Conservation (phyloP, 30 jellyfish, hydroid and myxozoan species). For the Turritopsis dohrnii region DNA sequence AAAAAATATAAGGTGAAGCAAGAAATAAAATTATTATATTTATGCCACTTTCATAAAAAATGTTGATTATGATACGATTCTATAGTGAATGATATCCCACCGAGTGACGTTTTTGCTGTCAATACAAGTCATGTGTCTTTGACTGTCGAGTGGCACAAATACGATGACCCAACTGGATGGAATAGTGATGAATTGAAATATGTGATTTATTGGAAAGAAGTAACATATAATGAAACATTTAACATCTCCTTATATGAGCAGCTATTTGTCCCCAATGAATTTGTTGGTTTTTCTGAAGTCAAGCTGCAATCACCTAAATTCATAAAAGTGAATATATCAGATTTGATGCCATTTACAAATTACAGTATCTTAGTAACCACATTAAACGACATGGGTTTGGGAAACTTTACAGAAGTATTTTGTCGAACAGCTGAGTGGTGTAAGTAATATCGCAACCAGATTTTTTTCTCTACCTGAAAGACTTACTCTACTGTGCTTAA, state of each 20-base stretch:
- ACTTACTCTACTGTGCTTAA: too few relatives aligned
- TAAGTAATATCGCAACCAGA: too few relatives aligned
- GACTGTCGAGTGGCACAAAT: not conserved
- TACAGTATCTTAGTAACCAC: slow-evolving; percentile 1
- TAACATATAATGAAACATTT: not conserved
- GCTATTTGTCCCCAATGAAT: not conserved
- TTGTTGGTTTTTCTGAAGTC: not conserved
- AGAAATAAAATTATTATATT: too few relatives aligned
- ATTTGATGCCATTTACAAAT: not conserved
- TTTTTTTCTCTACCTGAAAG: too few relatives aligned
- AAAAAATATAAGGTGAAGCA: too few relatives aligned
- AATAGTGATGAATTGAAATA: not conserved
- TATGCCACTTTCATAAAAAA: too few relatives aligned
- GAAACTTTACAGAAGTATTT: not conserved
- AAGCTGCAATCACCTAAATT: not conserved
- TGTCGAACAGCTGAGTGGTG: slow-evolving; percentile 13
- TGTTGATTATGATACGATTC: not conserved
- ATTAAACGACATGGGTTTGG: not conserved
- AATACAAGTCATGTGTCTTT: not conserved
- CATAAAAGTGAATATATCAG: not conserved
- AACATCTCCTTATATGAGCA: not conserved
- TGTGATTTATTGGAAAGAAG: not conserved
- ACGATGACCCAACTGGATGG: not conserved
- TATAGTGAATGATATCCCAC: slow-evolving; percentile 5
- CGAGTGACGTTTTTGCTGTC: not conserved